Percentiles rank a stretch among this genome's conserved stretches.
Evolutionary conservation across 2,113 vertebrate species (phyloP).

Genomic region (Psammodynastes pulverulentus): DNA sequence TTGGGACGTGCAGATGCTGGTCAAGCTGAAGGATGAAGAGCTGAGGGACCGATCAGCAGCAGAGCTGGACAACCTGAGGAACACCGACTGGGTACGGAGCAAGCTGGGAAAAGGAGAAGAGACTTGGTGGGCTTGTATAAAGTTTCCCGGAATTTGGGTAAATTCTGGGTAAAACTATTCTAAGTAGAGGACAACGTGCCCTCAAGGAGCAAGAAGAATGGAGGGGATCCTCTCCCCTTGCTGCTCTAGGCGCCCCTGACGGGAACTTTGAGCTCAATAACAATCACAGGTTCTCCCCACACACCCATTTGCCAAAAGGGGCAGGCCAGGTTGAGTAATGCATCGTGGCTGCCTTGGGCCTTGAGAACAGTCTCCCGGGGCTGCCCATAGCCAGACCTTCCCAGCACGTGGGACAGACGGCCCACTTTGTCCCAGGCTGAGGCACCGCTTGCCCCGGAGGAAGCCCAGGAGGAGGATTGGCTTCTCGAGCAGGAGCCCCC

Average conservation of each 20-base stretch:
- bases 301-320: neutral
- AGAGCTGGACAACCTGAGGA: conserved; percentile 83
- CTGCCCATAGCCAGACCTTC: neutral
- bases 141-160: neutral
- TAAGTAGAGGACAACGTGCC: neutral
- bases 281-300: neutral
- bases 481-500: neutral
- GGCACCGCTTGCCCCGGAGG: neutral
- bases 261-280: neutral
- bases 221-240: neutral
- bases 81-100: conserved; percentile 86
- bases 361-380: neutral
- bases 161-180: neutral
- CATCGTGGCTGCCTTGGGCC: neutral
- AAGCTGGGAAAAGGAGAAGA: neutral
- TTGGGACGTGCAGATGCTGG: conserved; percentile 79
- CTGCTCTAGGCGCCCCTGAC: neutral
- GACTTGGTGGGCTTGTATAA: neutral
- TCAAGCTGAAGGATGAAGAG: conserved; percentile 79
- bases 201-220: neutral
- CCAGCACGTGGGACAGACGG: neutral
- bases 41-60: conserved; percentile 66
- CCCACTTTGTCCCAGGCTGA: neutral
- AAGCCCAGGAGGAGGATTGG: neutral
- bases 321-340: neutral